Percentiles rank a stretch among this genome's conserved stretches.
Conservation (phyloP, 2,797 vertebrate genomes). For the Lacerta bilineata region DNA sequence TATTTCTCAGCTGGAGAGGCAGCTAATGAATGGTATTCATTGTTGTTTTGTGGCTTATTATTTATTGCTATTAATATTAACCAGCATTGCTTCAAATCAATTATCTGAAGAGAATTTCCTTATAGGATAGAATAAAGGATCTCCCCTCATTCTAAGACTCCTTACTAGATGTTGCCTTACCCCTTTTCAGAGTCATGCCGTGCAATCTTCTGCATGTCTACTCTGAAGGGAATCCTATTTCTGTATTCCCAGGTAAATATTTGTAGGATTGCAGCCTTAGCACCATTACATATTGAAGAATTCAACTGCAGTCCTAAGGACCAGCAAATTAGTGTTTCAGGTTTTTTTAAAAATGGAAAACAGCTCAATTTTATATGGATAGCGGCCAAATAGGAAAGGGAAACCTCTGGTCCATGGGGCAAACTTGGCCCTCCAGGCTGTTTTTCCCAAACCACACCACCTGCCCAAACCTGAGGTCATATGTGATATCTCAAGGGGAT, state of each 20-base stretch:
- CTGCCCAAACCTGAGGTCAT: too few relatives aligned
- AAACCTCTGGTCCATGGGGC: too few relatives aligned
- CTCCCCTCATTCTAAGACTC: too few relatives aligned
- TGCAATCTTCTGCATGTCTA: too few relatives aligned
- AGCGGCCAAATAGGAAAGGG: too few relatives aligned
- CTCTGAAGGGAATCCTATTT: too few relatives aligned
- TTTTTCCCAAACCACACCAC: too few relatives aligned
- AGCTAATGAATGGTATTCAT: neutral
- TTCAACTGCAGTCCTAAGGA: neutral
- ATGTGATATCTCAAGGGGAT: too few relatives aligned
- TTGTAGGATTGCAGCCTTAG: neutral
- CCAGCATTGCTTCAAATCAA: neutral
- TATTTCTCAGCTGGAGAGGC: neutral
- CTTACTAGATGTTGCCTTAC: neutral
- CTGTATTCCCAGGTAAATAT: too few relatives aligned
- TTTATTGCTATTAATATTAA: neutral
- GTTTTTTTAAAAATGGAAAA: neutral
- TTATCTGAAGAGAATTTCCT: neutral
- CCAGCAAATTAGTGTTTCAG: neutral
- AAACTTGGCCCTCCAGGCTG: too few relatives aligned
- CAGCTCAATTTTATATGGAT: neutral
- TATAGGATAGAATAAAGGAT: neutral
- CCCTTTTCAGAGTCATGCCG: neutral
- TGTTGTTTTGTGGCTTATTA: neutral
- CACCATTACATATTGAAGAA: neutral